A percentile compares a stretch with the other conserved stretches of the same genome.
Conservation (phyloP, 2,113 vertebrate species). For the Aleadryas rufinucha region DNA sequence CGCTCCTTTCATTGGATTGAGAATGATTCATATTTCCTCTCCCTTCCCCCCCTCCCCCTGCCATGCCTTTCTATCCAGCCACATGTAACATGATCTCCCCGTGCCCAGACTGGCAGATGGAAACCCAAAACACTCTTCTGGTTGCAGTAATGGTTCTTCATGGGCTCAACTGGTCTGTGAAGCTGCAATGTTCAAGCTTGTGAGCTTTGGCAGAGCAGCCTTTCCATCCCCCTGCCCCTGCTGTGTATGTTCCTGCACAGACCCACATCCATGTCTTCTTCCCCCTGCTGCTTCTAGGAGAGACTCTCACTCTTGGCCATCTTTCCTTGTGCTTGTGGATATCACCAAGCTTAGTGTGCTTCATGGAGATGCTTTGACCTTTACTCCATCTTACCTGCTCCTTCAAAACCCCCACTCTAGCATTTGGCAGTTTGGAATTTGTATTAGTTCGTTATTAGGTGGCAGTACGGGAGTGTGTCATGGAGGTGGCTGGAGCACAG, state of each 20-base stretch:
- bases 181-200: neutral
- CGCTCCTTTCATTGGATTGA: neutral
- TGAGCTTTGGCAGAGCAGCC: neutral
- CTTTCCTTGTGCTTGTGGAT: neutral
- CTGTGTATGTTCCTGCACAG: neutral
- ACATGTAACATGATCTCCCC: neutral
- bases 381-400: neutral
- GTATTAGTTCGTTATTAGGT: neutral
- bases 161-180: neutral
- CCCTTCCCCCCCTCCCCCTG: no score
- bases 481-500: neutral
- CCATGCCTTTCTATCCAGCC: no score
- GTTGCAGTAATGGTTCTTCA: neutral
- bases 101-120: slow-evolving; percentile 16
- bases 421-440: neutral
- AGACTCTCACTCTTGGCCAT: neutral
- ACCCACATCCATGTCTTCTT: neutral
- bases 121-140: neutral
- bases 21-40: neutral
- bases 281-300: neutral
- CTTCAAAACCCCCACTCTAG: neutral
- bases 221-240: neutral
- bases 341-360: neutral
- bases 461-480: neutral
- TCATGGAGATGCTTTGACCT: neutral